Conservation (phyloP, 1,140 invertebrate species). For the Tachypleus tridentatus region DNA sequence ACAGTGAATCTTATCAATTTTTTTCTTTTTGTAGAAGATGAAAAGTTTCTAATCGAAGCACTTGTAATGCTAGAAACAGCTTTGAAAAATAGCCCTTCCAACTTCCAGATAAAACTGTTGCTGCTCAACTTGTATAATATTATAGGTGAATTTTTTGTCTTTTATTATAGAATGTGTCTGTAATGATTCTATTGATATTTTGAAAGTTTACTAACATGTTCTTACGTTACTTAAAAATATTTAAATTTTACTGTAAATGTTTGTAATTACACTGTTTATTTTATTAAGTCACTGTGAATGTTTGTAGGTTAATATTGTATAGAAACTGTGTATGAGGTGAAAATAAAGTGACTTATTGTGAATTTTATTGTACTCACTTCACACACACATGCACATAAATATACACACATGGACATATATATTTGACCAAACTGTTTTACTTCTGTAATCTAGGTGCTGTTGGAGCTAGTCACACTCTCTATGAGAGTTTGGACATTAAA, state of each 20-base stretch:
- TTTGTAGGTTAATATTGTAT: constrained; percentile 3
- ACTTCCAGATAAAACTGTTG: constrained; percentile 62
- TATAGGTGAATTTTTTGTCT: constrained; percentile 41
- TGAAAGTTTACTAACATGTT: no score
- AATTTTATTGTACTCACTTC: no score
- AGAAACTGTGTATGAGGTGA: no score
- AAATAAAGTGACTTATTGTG: no score
- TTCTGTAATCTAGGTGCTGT: constrained; percentile 43
- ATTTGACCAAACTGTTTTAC: no score
- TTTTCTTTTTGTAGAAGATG: constrained; percentile 32
- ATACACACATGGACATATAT: no score
- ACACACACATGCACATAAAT: no score
- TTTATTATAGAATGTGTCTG: no score
- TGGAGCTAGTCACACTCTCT: constrained; percentile 51
- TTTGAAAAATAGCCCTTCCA: constrained; percentile 54
- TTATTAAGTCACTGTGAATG: constrained; percentile 1
- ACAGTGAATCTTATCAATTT: constrained; percentile 6
- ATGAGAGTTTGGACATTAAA: constrained; percentile 69
- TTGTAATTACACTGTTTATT: background rate
- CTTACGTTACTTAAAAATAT: background rate
- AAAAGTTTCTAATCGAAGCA: constrained; percentile 47
- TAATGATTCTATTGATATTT: no score
- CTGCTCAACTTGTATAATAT: constrained; percentile 57
- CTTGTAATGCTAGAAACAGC: constrained; percentile 54
- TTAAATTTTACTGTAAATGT: background rate